Base-by-base conservation (phyloP, 2,113 vertebrate species). In the Gopherus evgoodei region DNA sequence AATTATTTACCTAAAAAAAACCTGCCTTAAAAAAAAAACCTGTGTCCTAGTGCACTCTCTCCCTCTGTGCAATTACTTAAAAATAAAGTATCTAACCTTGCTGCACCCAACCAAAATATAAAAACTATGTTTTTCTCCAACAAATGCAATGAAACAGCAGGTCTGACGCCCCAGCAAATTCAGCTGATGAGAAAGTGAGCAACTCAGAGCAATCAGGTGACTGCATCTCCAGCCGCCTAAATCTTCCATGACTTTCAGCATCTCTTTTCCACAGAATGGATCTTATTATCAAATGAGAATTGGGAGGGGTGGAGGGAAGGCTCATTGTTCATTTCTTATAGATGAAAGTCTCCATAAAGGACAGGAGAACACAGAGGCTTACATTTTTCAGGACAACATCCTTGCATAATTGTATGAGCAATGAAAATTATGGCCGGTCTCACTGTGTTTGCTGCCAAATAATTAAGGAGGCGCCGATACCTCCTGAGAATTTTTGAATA, bases 141-240 rank as follows among this genome's bases (percentile, higher is more conserved):
- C 47, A 49, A 49, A 49, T 49, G 47, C 47, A 89, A 53, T 69
- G 81, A 90, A 84, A 25, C 2, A 87, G 76, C 65, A 44, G 56
- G 17, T 31, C 29, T 5, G 1, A 87, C 42, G 31, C 11, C 31
- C 24, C 62, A 35, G 8, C 29, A 78, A 52, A 81, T 78, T 24
- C 9, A 6, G 52, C 21, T 24, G 54, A 65, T 8, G 47, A 86
- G 52, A 80, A 82, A 82, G 27, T 11, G 4, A 80, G 31, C 83
- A 86, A 65, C 29, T 13, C 3, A 4, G 3, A 0, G 0, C 2
- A 2, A 69, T 35, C 3, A 8, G 17, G 42, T 76, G 69, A 24
- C 11, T 78, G 13, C 35, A 38, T 10, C 62, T 69, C 6, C 52
- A 42, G 42, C 6, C 6, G 25, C 25, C 8, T 59, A 79, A 13